Evolutionary conservation across 2,888 invertebrate genomes (phyloP).

Genomic region (Bugula neritina): DNA sequence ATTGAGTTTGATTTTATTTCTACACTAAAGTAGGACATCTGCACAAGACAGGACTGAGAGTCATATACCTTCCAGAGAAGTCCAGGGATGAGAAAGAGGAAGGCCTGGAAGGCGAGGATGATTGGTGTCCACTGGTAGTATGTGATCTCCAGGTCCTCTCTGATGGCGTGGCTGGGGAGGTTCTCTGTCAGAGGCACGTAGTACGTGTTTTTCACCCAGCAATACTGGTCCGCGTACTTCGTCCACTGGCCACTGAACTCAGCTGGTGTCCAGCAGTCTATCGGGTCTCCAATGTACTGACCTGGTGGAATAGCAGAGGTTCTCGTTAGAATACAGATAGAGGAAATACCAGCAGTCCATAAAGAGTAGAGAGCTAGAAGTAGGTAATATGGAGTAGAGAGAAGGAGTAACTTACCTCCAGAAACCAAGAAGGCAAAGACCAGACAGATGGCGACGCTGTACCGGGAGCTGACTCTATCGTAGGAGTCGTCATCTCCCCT

Average conservation of each 20-base stretch:
- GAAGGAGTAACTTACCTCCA: slow-evolving; percentile 9
- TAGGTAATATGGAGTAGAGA: neutral
- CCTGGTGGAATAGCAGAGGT: neutral
- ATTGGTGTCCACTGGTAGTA: slow-evolving; percentile 44
- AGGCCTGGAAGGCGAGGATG: slow-evolving; percentile 47
- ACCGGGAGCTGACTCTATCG: slow-evolving; percentile 27
- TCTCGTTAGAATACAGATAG: neutral
- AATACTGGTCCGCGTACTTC: slow-evolving; percentile 34
- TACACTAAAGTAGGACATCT: neutral
- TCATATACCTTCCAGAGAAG: slow-evolving; percentile 32
- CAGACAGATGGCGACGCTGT: slow-evolving; percentile 26
- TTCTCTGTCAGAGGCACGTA: slow-evolving; percentile 33
- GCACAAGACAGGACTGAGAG: neutral
- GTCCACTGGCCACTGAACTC: slow-evolving; percentile 33
- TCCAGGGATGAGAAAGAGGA: slow-evolving; percentile 46
- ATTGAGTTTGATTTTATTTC: too few relatives aligned
- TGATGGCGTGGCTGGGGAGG: slow-evolving; percentile 32
- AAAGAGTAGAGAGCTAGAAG: neutral
- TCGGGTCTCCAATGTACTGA: slow-evolving; percentile 32
- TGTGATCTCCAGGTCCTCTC: slow-evolving; percentile 35
- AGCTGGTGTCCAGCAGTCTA: slow-evolving; percentile 34
- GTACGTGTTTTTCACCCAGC: slow-evolving; percentile 38
- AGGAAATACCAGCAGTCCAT: neutral
- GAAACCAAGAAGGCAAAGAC: slow-evolving; percentile 24
- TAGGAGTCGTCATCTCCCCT: slow-evolving; percentile 27